Percentiles rank a stretch among this genome's conserved stretches.
Evolutionary conservation across 2,113 vertebrate species (phyloP).

Genomic region (Heliornis fulica): DNA sequence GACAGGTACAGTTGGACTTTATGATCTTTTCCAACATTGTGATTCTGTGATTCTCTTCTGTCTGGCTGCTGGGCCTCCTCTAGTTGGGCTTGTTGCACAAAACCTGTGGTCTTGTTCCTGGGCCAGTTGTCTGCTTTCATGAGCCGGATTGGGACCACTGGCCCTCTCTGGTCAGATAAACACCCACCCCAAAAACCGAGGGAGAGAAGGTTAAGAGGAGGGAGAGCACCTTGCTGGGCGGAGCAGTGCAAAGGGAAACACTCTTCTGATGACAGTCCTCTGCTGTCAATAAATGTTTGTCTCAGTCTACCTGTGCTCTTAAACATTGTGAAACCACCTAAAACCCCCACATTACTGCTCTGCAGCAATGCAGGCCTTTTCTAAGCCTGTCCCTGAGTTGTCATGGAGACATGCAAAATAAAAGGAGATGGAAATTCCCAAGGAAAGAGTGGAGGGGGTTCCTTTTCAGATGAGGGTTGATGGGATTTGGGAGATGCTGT

Average conservation of each 20-base stretch:
- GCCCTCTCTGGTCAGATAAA: neutral
- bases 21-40: too few relatives aligned
- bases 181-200: accelerated
- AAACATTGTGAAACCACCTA: neutral
- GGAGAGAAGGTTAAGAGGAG: neutral
- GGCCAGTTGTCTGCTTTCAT: accelerated
- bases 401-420: constrained; percentile 49
- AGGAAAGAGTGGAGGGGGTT: neutral
- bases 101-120: accelerated
- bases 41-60: too few relatives aligned
- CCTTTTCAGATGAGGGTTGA: neutral
- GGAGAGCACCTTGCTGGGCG: neutral
- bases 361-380: neutral
- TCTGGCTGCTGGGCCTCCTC: neutral
- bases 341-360: neutral
- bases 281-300: accelerated
- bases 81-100: accelerated
- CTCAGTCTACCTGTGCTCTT: neutral
- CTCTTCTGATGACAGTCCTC: neutral
- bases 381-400: neutral
- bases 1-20: too few relatives aligned
- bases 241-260: neutral
- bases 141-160: accelerated
- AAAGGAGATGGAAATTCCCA: neutral
- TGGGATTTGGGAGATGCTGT: neutral